These are phyloP conservation scores for Gorsachius goisagi DNA, from an alignment of 2,113 vertebrate genomes.

Conservation along the genomic window DNA sequence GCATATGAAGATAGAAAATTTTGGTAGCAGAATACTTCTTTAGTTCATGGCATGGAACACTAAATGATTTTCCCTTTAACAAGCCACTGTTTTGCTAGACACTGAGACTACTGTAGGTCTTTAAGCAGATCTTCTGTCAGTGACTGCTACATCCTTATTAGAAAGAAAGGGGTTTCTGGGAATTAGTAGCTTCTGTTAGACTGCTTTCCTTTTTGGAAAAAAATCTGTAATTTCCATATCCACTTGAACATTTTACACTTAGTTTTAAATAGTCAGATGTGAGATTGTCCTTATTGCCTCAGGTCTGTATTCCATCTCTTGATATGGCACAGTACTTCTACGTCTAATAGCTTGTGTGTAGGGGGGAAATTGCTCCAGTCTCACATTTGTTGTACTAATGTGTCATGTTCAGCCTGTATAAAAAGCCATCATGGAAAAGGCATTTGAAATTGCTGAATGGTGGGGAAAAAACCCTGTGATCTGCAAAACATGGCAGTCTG, in stretches of 20 bases:
- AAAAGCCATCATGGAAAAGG: background rate
- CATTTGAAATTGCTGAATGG: background rate
- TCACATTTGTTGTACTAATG: background rate
- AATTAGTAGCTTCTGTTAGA: background rate
- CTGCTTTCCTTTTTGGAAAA: background rate
- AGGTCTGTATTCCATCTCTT: background rate
- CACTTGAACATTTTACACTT: background rate
- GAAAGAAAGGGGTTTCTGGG: background rate
- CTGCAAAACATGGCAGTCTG: background rate
- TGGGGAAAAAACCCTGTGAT: background rate
- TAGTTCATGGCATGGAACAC: background rate
- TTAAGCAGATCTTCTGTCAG: background rate
- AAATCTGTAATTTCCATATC: background rate
- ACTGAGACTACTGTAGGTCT: background rate
- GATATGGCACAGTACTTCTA: background rate
- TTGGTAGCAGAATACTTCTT: background rate
- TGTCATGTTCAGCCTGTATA: background rate
- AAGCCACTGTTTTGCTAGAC: background rate
- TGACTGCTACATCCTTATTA: background rate
- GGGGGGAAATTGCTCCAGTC: background rate
- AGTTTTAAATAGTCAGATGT: background rate
- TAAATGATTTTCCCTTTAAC: background rate
- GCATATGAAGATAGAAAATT: background rate
- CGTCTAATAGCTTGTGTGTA: background rate
- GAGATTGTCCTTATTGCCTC: background rate